phyloP scores from a whole-genome alignment of 2,888 invertebrate genomes.

The Cataglyphis rosenhaueri region DNA sequence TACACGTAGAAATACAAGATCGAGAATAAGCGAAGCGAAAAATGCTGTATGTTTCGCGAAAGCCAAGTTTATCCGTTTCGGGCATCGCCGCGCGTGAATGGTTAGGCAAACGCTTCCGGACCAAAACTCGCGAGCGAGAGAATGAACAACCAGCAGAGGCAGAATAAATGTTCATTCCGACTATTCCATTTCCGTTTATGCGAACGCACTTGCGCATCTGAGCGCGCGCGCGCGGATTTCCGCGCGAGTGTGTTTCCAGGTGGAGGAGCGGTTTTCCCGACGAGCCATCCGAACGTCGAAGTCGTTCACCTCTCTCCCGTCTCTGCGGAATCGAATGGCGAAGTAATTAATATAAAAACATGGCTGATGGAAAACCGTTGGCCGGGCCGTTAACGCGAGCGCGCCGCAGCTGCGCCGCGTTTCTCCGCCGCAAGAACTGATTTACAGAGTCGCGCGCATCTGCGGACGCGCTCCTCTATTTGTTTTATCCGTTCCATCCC shows the following conservation, averaged over 20 bases:
- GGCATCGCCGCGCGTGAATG: background rate
- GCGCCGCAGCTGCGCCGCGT: constrained; percentile 28
- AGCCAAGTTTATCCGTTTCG: background rate
- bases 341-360: constrained; percentile 70
- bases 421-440: constrained; percentile 55
- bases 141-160: background rate
- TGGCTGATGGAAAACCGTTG: constrained; percentile 52
- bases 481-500: constrained; percentile 18
- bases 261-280: constrained; percentile 50
- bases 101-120: constrained; percentile 1
- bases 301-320: background rate
- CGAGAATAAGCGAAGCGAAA: background rate
- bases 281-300: background rate
- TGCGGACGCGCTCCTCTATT: constrained; percentile 42
- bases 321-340: constrained; percentile 62
- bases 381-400: constrained; percentile 15
- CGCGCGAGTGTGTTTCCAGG: background rate
- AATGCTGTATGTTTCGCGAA: background rate
- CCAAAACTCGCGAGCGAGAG: background rate
- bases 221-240: background rate
- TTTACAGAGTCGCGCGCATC: constrained; percentile 53
- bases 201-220: constrained; percentile 32
- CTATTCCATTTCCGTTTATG: constrained; percentile 50
- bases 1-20: background rate
- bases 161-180: constrained; percentile 27